phyloP scores from a whole-genome alignment of 2,113 vertebrate genomes.

The Gila orcuttii region DNA sequence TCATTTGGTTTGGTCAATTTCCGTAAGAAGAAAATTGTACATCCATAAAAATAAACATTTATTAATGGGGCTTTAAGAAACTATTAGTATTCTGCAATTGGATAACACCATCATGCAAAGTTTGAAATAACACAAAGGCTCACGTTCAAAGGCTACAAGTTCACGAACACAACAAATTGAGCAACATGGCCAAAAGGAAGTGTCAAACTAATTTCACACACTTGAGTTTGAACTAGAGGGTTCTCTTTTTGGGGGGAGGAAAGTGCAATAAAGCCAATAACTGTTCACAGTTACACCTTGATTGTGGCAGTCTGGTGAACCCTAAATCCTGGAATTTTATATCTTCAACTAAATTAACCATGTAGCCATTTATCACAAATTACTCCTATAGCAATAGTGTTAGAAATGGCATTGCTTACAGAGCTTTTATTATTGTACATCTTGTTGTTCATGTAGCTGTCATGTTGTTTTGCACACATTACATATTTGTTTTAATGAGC shows the following conservation, averaged over 20 bases:
- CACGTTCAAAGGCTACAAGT: not conserved
- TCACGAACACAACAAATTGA: not conserved
- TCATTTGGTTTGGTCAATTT: not conserved
- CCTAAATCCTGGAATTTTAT: not conserved
- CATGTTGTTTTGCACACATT: not conserved
- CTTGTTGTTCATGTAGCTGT: not conserved
- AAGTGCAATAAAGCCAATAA: not conserved
- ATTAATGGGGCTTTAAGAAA: not conserved
- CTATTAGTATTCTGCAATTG: not conserved
- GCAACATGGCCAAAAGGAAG: conserved; percentile 3
- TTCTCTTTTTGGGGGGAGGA: no score
- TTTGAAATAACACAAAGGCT: not conserved
- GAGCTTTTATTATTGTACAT: no score
- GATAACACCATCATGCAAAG: not conserved
- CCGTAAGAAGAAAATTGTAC: not conserved
- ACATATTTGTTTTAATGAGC: not conserved
- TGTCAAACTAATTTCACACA: conserved; percentile 9
- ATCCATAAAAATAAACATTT: not conserved
- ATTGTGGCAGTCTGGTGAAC: not conserved
- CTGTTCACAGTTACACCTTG: not conserved
- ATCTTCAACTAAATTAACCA: not conserved
- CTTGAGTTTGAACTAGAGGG: not conserved
- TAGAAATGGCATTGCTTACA: no score
- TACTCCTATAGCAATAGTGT: not conserved
- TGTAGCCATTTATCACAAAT: not conserved